Evolutionary conservation across 2,113 vertebrate species (phyloP).

Genomic region (Oncorhynchus kisutch): DNA sequence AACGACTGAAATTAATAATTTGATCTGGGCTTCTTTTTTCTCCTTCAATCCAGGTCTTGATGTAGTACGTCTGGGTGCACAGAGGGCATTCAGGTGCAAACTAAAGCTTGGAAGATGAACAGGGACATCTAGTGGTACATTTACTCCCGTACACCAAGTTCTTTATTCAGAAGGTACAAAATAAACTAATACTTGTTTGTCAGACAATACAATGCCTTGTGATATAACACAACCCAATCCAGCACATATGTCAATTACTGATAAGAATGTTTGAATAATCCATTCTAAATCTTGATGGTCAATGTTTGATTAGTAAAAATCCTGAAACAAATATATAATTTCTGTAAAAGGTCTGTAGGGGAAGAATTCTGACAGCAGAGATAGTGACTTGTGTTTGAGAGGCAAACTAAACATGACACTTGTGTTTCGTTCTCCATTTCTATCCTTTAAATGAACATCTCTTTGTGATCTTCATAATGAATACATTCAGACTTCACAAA

Average conservation of each 20-base stretch:
- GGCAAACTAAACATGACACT: not conserved
- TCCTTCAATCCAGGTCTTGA: not conserved
- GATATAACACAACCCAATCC: too few relatives aligned
- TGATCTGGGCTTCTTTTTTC: not conserved
- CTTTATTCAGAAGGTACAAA: not conserved
- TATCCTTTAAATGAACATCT: not conserved
- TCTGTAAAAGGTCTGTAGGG: not conserved
- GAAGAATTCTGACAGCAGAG: conserved; percentile 46
- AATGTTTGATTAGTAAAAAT: too few relatives aligned
- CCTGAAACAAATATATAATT: too few relatives aligned
- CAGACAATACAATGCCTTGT: not conserved
- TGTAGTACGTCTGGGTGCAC: too few relatives aligned
- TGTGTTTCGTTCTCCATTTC: not conserved
- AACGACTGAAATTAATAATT: not conserved
- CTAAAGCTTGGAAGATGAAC: conserved; percentile 20
- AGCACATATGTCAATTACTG: too few relatives aligned
- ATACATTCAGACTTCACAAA: not conserved
- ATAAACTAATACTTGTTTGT: not conserved
- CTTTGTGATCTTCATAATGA: too few relatives aligned
- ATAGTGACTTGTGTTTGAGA: conserved; percentile 26
- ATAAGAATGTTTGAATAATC: too few relatives aligned
- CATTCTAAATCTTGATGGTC: too few relatives aligned
- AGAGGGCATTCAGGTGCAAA: not conserved
- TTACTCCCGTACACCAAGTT: too few relatives aligned
- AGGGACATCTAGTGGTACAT: conserved; percentile 43